Evolutionary conservation across 23 tunicate species (phyloP).

Genomic region (Styela clava): DNA sequence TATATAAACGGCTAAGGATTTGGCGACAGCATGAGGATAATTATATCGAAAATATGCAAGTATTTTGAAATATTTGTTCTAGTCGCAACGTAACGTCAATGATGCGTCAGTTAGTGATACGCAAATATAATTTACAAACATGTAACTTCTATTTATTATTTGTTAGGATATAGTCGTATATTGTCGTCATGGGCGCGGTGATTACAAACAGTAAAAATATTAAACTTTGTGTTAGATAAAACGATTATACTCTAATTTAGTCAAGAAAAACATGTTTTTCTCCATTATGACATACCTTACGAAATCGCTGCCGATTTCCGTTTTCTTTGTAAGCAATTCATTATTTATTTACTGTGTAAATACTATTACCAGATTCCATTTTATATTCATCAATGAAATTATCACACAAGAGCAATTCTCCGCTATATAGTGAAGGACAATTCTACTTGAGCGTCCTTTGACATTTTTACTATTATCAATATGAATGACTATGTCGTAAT

Average conservation of each 20-base stretch:
- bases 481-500: too few relatives aligned
- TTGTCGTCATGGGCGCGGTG: too few relatives aligned
- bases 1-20: too few relatives aligned
- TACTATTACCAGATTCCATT: neutral
- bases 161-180: too few relatives aligned
- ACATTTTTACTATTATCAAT: neutral
- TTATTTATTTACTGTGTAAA: neutral
- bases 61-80: too few relatives aligned
- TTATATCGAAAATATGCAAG: too few relatives aligned
- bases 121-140: neutral
- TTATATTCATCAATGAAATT: neutral
- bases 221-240: too few relatives aligned
- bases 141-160: neutral
- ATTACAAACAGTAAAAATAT: neutral
- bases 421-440: neutral
- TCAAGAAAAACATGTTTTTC: neutral
- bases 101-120: neutral
- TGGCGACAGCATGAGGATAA: too few relatives aligned
- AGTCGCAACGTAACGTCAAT: neutral
- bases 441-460: neutral
- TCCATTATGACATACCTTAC: too few relatives aligned
- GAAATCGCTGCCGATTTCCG: too few relatives aligned
- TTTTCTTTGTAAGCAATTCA: too few relatives aligned
- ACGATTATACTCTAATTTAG: too few relatives aligned
- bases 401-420: neutral